Conservation (phyloP, 1,140 invertebrate genomes). For the Pantala flavescens region DNA sequence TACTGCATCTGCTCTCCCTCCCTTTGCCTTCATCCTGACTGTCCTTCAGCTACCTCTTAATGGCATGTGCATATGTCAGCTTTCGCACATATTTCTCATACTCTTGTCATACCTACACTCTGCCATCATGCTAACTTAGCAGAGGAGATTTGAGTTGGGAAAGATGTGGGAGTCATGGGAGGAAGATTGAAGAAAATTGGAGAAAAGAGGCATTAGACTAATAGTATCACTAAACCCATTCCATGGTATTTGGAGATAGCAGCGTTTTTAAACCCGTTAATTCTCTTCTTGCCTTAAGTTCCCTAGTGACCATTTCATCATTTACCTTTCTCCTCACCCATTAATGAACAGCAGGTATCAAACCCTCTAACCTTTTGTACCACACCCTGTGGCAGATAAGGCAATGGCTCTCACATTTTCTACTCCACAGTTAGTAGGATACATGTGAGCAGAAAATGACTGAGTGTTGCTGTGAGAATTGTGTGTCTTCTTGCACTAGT, state of each 20-base stretch:
- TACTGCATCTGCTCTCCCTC: not conserved
- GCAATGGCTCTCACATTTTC: not conserved
- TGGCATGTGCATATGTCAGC: not conserved
- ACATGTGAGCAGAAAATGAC: not conserved
- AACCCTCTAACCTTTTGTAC: not conserved
- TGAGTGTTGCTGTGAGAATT: not conserved
- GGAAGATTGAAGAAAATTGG: not conserved
- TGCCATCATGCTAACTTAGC: not conserved
- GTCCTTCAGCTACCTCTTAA: slow-evolving; percentile 5
- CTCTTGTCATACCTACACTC: not conserved
- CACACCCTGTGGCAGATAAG: not conserved
- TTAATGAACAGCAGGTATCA: too few species aligned
- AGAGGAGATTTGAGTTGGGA: not conserved
- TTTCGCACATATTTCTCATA: not conserved
- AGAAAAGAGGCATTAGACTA: not conserved
- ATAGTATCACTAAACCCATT: not conserved
- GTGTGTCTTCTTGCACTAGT: not conserved
- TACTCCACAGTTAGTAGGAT: not conserved
- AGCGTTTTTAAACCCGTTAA: not conserved
- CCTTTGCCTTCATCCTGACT: not conserved
- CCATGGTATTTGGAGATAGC: not conserved
- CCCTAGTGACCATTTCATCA: too few species aligned
- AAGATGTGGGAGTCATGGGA: not conserved
- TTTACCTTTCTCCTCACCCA: too few species aligned
- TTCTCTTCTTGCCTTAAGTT: not conserved